phyloP scores from a whole-genome alignment of 1,140 invertebrate species.

The Drosophila sproati region DNA sequence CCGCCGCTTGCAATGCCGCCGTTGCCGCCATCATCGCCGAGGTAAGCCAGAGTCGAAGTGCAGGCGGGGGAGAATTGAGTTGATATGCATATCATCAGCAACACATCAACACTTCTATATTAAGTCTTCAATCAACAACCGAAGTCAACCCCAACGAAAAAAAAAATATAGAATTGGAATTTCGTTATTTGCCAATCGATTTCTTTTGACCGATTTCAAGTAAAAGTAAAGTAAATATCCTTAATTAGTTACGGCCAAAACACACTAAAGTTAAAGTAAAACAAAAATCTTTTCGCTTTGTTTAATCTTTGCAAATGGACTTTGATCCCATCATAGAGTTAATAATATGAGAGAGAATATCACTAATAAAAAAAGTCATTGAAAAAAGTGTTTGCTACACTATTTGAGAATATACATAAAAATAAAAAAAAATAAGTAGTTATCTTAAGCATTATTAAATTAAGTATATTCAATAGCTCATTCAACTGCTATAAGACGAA shows the following conservation, averaged over 20 bases:
- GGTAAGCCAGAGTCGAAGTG: constrained; percentile 68
- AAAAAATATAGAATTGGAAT: constrained; percentile 42
- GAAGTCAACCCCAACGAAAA: constrained; percentile 21
- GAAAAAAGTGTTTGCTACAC: constrained; percentile 79
- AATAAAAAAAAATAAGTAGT: constrained; percentile 22
- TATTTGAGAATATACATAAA: constrained; percentile 30
- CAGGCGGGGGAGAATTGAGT: constrained; percentile 39
- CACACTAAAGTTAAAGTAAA: constrained; percentile 37
- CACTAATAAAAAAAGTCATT: constrained; percentile 1
- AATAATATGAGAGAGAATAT: constrained; percentile 24
- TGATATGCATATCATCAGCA: constrained; percentile 75
- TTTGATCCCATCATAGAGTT: constrained; percentile 53
- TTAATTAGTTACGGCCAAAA: constrained; percentile 66
- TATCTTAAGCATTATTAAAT: background rate
- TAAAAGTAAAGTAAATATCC: constrained; percentile 57
- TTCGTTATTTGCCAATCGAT: constrained; percentile 26
- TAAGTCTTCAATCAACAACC: constrained; percentile 74
- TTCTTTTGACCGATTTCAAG: constrained; percentile 3
- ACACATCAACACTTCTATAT: constrained; percentile 75
- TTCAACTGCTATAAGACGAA: constrained; percentile 51
- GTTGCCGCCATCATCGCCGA: constrained; percentile 74
- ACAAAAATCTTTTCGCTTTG: constrained; percentile 38
- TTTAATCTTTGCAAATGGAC: constrained; percentile 48
- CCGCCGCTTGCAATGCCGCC: constrained; percentile 61
- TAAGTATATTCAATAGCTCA: constrained; percentile 13